phyloP scores from a whole-genome alignment of 2,888 invertebrate species.

The Pseudanteris insignis region DNA sequence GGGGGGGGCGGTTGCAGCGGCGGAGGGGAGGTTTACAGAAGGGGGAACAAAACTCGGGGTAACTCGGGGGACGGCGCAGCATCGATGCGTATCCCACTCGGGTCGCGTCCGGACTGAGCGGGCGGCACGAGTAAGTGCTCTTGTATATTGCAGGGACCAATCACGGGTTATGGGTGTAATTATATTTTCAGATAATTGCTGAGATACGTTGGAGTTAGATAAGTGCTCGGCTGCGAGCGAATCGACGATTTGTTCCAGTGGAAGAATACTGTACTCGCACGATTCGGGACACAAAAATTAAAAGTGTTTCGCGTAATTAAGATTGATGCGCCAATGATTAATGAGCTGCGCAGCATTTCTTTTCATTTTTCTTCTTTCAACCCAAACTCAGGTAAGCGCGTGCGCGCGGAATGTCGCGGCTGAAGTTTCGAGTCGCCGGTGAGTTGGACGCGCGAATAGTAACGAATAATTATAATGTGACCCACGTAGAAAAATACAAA shows the following conservation, averaged over 20 bases:
- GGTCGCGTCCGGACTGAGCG: slow-evolving; percentile 36
- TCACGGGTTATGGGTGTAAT: slow-evolving; percentile 42
- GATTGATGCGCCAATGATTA: slow-evolving; percentile 23
- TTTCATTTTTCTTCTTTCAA: too few species aligned
- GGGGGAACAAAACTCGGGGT: slow-evolving; percentile 37
- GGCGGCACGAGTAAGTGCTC: slow-evolving; percentile 40
- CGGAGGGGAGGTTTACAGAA: too few species aligned
- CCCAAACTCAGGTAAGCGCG: too few species aligned
- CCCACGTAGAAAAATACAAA: too few species aligned
- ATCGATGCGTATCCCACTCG: slow-evolving; percentile 38
- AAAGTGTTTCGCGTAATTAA: slow-evolving; percentile 20
- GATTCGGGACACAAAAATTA: slow-evolving; percentile 14
- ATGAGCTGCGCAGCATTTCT: too few species aligned
- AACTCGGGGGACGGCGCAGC: slow-evolving; percentile 28
- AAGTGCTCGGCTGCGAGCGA: slow-evolving; percentile 15
- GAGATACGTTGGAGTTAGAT: slow-evolving; percentile 36
- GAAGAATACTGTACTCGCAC: too few species aligned
- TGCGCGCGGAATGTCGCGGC: too few species aligned
- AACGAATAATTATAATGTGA: too few species aligned
- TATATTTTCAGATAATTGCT: slow-evolving; percentile 45
- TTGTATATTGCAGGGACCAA: slow-evolving; percentile 38
- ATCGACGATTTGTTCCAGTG: too few species aligned
- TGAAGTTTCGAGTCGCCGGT: too few species aligned
- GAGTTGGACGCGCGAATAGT: too few species aligned
- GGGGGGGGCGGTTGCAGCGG: slow-evolving; percentile 25